Percentiles rank a stretch among this genome's conserved stretches.
Conservation (phyloP, 2,888 invertebrate genomes). For the Rhaphigaster nebulosa region DNA sequence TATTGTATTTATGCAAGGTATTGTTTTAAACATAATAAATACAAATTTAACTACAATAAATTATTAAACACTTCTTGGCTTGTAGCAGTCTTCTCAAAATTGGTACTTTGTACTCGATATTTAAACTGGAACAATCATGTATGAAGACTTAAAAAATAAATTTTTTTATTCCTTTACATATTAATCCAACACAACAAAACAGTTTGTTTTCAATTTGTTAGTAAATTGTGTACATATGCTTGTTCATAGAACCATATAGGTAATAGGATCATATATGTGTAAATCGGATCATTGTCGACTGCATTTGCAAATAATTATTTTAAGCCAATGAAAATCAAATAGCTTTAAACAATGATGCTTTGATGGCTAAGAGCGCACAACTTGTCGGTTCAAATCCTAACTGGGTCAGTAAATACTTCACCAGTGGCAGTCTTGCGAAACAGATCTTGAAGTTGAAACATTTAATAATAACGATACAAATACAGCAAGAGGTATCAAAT, state of each 20-base stretch:
- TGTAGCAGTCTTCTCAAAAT: slow-evolving; percentile 52
- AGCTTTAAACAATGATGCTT: not conserved
- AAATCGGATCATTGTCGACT: not conserved
- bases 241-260: not conserved
- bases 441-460: not conserved
- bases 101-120: slow-evolving; percentile 43
- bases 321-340: not conserved
- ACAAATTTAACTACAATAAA: slow-evolving; percentile 39
- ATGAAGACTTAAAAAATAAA: slow-evolving; percentile 26
- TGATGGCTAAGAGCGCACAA: not conserved
- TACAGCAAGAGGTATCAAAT: not conserved
- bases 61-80: not conserved
- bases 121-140: not conserved
- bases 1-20: not conserved
- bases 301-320: not conserved
- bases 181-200: not conserved
- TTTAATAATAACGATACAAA: not conserved
- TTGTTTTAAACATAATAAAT: slow-evolving; percentile 10
- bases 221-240: not conserved
- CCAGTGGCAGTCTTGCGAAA: not conserved
- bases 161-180: not conserved
- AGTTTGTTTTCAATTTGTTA: not conserved
- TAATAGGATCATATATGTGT: too few relatives aligned
- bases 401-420: too few relatives aligned
- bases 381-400: not conserved